These are phyloP conservation scores for Oryzias curvinotus DNA, from an alignment of 2,113 vertebrate genomes.

Conservation along the genomic window DNA sequence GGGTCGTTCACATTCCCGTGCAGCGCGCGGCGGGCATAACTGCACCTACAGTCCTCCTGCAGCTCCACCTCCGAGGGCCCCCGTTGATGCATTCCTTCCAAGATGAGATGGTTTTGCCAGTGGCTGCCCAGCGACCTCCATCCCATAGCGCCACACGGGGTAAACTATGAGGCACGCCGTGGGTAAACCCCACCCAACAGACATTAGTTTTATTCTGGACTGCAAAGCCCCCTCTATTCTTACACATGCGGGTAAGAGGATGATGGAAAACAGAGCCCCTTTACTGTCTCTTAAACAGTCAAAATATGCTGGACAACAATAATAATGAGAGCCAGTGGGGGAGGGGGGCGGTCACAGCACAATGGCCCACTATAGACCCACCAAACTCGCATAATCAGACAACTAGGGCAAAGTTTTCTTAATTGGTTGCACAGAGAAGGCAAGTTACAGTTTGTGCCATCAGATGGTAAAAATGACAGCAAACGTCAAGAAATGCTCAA, in stretches of 20 bases:
- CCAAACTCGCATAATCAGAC: conserved; percentile 23
- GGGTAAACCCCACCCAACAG: conserved; percentile 27
- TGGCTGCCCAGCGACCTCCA: conserved; percentile 33
- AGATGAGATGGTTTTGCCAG: conserved; percentile 54
- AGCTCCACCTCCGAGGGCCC: conserved; percentile 36
- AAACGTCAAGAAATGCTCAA: background rate
- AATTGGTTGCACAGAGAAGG: conserved; percentile 35
- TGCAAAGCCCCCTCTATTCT: conserved; percentile 23
- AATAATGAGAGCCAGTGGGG: too few relatives aligned
- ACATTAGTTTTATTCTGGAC: conserved; percentile 18
- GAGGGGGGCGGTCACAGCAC: conserved; percentile 10
- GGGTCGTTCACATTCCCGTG: conserved; percentile 21
- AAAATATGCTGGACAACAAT: too few relatives aligned
- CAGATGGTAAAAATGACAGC: background rate
- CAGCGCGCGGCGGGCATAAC: conserved; percentile 61
- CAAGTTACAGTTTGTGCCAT: background rate
- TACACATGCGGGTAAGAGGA: conserved; percentile 10
- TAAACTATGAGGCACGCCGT: conserved; percentile 63
- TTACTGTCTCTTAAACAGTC: conserved; percentile 18
- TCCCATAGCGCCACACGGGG: conserved; percentile 52
- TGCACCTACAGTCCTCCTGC: conserved; percentile 47
- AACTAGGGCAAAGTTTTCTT: conserved; percentile 32
- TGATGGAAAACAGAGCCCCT: conserved; percentile 30
- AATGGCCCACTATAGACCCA: conserved; percentile 31
- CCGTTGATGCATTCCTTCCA: conserved; percentile 63